Evolutionary conservation across 92 coral and sea anemone species (phyloP).

Genomic region (Parazoanthus darwini): DNA sequence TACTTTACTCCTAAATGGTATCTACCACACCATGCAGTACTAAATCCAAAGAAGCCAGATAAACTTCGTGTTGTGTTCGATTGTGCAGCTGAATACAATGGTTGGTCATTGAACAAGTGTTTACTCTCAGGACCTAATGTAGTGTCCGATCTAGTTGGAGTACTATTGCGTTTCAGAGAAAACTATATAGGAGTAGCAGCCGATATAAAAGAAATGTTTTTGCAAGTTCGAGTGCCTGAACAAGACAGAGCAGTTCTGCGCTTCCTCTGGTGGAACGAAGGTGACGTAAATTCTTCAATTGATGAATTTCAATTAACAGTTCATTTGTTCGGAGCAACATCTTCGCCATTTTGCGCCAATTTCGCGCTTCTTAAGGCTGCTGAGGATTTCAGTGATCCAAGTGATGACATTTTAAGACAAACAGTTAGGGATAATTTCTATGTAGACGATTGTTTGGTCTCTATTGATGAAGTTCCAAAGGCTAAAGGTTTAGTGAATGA

Average conservation of each 20-base stretch:
- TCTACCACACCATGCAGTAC: too few relatives aligned
- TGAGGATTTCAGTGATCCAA: neutral
- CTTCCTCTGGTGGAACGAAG: neutral
- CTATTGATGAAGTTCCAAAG: neutral
- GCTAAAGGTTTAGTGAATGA: neutral
- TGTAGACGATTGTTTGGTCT: neutral
- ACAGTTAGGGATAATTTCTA: neutral
- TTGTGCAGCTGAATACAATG: neutral
- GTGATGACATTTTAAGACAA: neutral
- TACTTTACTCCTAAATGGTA: too few relatives aligned
- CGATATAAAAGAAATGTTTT: too few relatives aligned
- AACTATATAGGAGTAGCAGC: neutral
- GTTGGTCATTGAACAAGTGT: neutral
- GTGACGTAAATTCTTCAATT: neutral
- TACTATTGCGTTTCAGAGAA: neutral
- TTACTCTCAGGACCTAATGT: neutral
- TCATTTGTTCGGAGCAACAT: neutral
- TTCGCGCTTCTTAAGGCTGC: neutral
- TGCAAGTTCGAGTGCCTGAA: neutral
- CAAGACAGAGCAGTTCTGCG: neutral
- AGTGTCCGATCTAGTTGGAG: neutral
- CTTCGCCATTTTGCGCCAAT: neutral
- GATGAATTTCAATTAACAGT: neutral
- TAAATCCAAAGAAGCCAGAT: neutral
- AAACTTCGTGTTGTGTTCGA: too few relatives aligned